These are phyloP conservation scores for Nymphalis urticae DNA, from an alignment of 2,888 invertebrate genomes.

Conservation along the genomic window DNA sequence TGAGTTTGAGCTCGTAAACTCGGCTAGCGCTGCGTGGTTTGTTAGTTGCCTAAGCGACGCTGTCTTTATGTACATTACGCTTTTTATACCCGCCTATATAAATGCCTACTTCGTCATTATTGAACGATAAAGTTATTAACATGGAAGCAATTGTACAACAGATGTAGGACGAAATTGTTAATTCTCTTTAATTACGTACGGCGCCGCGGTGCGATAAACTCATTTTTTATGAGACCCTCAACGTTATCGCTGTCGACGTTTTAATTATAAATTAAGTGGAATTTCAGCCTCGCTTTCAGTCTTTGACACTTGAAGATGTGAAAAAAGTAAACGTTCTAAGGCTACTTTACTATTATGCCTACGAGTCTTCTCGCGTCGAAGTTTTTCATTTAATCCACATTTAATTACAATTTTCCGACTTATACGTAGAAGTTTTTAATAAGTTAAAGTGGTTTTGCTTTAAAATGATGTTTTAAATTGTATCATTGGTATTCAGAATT, in stretches of 20 bases:
- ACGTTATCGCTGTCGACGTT: slow-evolving; percentile 68
- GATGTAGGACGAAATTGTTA: slow-evolving; percentile 74
- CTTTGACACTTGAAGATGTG: slow-evolving; percentile 42
- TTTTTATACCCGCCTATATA: slow-evolving; percentile 52
- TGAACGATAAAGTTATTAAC: slow-evolving; percentile 69
- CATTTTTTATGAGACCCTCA: slow-evolving; percentile 65
- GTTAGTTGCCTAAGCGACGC: slow-evolving; percentile 62
- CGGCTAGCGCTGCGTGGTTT: slow-evolving; percentile 57
- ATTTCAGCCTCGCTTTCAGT: slow-evolving; percentile 47
- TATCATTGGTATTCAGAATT: neutral
- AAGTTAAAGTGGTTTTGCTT: slow-evolving; percentile 13
- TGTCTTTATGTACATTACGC: slow-evolving; percentile 56
- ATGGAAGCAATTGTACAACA: slow-evolving; percentile 47
- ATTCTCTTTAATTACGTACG: slow-evolving; percentile 71
- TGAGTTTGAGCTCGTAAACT: slow-evolving; percentile 66
- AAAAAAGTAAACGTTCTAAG: slow-evolving; percentile 41
- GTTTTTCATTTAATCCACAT: slow-evolving; percentile 37
- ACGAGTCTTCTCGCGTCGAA: slow-evolving; percentile 33
- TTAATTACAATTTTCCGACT: slow-evolving; percentile 38
- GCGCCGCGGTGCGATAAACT: slow-evolving; percentile 64
- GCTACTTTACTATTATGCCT: slow-evolving; percentile 40
- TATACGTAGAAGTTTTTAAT: slow-evolving; percentile 30
- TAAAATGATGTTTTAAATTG: neutral
- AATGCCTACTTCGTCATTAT: slow-evolving; percentile 53
- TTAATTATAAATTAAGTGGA: slow-evolving; percentile 68